Evolutionary conservation across 2,797 vertebrate species (phyloP), one percentile per base, ranked within the genome.

Genomic region (Florisuga fusca): DNA sequence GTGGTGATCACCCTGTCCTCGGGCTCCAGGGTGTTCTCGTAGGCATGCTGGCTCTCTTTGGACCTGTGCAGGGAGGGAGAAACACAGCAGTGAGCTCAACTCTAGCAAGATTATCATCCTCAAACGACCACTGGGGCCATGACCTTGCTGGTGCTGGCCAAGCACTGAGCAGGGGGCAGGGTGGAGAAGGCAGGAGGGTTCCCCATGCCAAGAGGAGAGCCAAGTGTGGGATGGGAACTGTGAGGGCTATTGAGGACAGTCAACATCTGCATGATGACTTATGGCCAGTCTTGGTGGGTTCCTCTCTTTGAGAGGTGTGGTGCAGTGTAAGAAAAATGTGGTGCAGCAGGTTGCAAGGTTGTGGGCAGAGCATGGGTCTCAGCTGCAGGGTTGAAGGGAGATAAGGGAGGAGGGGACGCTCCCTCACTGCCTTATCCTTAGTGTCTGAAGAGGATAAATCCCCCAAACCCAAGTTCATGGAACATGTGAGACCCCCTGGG

Each of bases 1-100:
- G 98, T 98, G 91, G 97, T 98, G 63, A 94, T 82, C 74, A 98
- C 94, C 55, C 31, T 97, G 90, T 96, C 98, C 61, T 97, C 97
- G 0, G 93, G 72, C 48, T 97, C 97, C 7, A 93, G 20, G 0
- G 74, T 10, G 21, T 98, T 98, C 86, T 98, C 97, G 0, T 98
- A 98, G 63, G 94, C 97, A 0, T 98, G 96, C 21, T 95, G 41
- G 7, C 71, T 97, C 66, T 98, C 98, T 16, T 63, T 85, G 75
- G 97, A 98, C 82, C 98, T 98, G 97, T 29, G 84, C 62, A 14
- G 9, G n/a, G 43, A 61, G 45, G 67, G 26, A 81, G 14, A 90
- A 82, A n/a, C 2, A 16, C 41, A 50, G 4, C 1, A 4, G 46
- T 86, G 41, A 94, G 72, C 27, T 41, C 6, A 1, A 0, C 0